Conservation (phyloP, 2,888 invertebrate genomes). For the Artemia sinica region DNA sequence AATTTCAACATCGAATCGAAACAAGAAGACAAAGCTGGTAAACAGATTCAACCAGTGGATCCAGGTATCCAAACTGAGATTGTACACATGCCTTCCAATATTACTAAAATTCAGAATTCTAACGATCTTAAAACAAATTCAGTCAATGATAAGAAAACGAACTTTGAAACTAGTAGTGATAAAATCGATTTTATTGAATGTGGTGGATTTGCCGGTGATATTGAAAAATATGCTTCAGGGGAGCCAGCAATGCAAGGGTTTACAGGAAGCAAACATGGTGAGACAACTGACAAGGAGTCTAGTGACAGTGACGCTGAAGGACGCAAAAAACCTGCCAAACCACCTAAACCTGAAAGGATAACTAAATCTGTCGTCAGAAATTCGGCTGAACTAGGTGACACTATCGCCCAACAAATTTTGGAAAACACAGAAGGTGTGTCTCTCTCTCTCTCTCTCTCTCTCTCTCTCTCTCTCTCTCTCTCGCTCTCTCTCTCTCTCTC, state of each 20-base stretch:
- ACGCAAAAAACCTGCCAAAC: slow-evolving; percentile 3
- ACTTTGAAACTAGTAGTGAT: not conserved
- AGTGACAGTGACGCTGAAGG: slow-evolving; percentile 8
- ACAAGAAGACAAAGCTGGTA: not conserved
- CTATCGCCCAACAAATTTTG: no score
- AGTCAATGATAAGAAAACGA: no score
- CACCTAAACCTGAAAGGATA: slow-evolving; percentile 9
- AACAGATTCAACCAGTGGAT: not conserved
- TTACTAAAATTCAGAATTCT: not conserved
- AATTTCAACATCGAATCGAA: not conserved
- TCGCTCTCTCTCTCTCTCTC: no score
- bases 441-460: no score
- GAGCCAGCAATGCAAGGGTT: not conserved
- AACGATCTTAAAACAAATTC: not conserved
- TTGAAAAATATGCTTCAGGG: not conserved
- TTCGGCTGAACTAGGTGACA: no score
- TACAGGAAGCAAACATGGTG: not conserved
- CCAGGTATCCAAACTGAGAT: not conserved
- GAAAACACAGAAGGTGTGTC: no score
- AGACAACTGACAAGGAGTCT: not conserved
- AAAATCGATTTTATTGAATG: not conserved
- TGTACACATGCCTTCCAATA: no score
- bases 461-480: no score
- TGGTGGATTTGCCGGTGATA: not conserved
- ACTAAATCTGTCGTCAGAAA: not conserved